A percentile compares a stretch with the other conserved stretches of the same genome.
These are phyloP conservation scores for Eupithecia abbreviata DNA, from an alignment of 2,888 invertebrate species.

Conservation along the genomic window DNA sequence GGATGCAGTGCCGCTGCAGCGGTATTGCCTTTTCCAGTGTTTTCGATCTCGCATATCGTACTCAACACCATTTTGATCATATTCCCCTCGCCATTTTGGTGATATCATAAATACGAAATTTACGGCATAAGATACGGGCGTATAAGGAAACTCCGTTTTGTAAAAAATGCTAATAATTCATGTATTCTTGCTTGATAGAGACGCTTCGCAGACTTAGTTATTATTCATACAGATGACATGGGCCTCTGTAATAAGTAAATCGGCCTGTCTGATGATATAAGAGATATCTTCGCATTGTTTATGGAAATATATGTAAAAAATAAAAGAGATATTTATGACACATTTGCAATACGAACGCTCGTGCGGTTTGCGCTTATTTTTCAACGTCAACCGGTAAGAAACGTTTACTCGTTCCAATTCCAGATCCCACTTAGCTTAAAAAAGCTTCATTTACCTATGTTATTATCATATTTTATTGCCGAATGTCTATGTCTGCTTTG, in stretches of 20 bases:
- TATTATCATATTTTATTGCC: constrained; percentile 9
- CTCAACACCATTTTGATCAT: constrained; percentile 49
- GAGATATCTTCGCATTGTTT: constrained; percentile 50
- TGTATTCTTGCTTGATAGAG: constrained; percentile 34
- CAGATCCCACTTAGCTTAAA: constrained; percentile 41
- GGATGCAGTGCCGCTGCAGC: constrained; percentile 64
- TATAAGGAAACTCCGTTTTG: constrained; percentile 26
- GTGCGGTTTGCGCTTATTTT: constrained; percentile 66
- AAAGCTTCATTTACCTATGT: constrained; percentile 20
- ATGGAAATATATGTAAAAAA: constrained; percentile 55
- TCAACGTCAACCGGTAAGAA: constrained; percentile 65
- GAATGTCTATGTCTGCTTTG: neutral
- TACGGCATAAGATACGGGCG: constrained; percentile 29
- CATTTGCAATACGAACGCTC: constrained; percentile 63
- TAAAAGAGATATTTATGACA: constrained; percentile 63
- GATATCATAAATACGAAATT: constrained; percentile 41
- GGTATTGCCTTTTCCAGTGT: constrained; percentile 62
- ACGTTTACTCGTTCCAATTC: constrained; percentile 47
- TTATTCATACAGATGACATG: constrained; percentile 45
- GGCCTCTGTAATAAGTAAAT: constrained; percentile 44
- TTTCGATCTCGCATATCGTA: constrained; percentile 47
- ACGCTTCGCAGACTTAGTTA: constrained; percentile 32
- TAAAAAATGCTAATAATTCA: constrained; percentile 36
- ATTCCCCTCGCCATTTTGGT: constrained; percentile 37
- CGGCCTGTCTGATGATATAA: constrained; percentile 41